Base-by-base conservation (phyloP, 2,888 invertebrate species). In the Marasmarcha lunaedactyla region DNA sequence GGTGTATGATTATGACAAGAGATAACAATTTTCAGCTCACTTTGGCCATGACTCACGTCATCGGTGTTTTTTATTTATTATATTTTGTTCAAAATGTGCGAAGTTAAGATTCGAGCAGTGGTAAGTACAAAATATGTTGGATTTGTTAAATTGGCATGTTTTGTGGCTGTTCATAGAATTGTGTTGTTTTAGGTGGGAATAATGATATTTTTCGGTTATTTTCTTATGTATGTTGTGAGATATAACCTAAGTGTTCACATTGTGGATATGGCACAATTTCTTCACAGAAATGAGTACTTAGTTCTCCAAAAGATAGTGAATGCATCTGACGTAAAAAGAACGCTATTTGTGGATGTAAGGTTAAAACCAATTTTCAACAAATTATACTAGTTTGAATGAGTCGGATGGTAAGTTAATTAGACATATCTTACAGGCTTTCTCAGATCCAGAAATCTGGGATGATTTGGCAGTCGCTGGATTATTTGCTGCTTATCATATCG, bases 161-260 rank as follows among this genome's bases (percentile, higher is more conserved):
- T 7, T 15, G 33, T 25, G 36, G 14, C 14, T 2, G 20, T 37
- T 2, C 25, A 15, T 15, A 27, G 10, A 3, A 20, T 12, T 9
- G 30, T 4, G 4, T 4, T 30, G 2, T 63, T 61, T 20, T 53
- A 69, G 69, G 65, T 77, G 38, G 63, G 89, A 74, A 84, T 59
- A 63, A 89, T 74, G 73, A 89, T 60, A 55, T 89, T 64, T 84
- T 83, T 51, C 63, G 89, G 57, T 6, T 88, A 50, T 76, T 87
- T 71, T 62, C 79, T 54, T 52, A 60, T 68, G 35, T 78, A 74
- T 46, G 42, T 76, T 4, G 72, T 78, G 1, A 66, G 81, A 12
- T 71, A 78, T 48, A 76, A 77, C 41, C 46, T 83, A n/a, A 77
- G 81, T 48, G 81, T 81, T 2, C 81, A 83, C 42, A 73, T 81